Evolutionary conservation across 2,888 invertebrate species (phyloP), one percentile per base, ranked within the genome.

Genomic region (Mythimna loreyi): DNA sequence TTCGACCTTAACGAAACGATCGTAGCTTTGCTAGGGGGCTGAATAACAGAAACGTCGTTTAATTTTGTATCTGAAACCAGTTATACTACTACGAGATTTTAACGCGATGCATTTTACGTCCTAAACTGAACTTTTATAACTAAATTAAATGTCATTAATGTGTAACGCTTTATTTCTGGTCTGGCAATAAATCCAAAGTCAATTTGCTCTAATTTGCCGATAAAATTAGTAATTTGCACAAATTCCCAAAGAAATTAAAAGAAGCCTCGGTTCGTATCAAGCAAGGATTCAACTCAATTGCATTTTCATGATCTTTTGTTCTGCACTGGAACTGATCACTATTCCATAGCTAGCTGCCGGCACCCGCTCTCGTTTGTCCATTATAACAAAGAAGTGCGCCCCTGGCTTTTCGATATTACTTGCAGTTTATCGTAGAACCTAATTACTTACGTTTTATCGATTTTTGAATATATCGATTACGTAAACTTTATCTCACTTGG

Each of bases 241-340:
- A n/a, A 47, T 30, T 47, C 23, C 16, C n/a, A 9, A 53, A 55
- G 69, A 63, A 72, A 73, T 53, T 40, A 73, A 56, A 60, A 55
- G n/a, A 5, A 21, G 43, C 43, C 59, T 67, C 9, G n/a, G 33
- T 21, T 45, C 43, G 28, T 45, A 50, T 60, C 19, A 67, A 45
- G 74, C 19, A 67, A 40, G 55, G 74, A 67, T 49, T 65, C 33
- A 25, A 71, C 23, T 45, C 36, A 67, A 74, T 72, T 67, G 56
- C 59, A 60, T 60, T 72, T 67, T 67, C 67, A 72, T 59, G 67
- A 67, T 59, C 59, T 72, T 67, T 67, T 67, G 59, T 74, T 50
- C 67, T 13, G 23, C 50, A 9, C 11, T 2, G 47, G 67, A 36
- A 45, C 55, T 67, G 72, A 73, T 72, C 43, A 16, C 55, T 56